A percentile compares a stretch with the other conserved stretches of the same genome.
Evolutionary conservation across 1,140 invertebrate genomes (phyloP).

Genomic region (Tetramorium alpestre): DNA sequence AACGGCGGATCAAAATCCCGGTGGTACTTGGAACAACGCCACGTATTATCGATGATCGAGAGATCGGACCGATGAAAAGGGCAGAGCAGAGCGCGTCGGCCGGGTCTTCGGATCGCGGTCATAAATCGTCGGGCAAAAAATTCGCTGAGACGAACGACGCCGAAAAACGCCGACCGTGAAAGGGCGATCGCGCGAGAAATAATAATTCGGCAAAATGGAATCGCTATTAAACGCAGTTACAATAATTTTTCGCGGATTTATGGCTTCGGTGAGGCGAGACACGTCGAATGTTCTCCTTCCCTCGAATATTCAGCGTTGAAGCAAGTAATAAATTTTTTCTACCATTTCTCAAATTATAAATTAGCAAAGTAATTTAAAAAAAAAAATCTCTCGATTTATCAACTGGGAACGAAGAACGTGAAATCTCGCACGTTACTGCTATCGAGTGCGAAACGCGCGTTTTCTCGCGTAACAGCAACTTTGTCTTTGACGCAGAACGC

Average conservation of each 20-base stretch:
- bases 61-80: conserved; percentile 43
- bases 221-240: conserved; percentile 32
- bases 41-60: conserved; percentile 62
- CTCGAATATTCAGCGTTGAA: background rate
- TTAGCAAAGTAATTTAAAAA: background rate
- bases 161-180: conserved; percentile 34
- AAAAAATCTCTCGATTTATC: background rate
- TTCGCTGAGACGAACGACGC: conserved; percentile 49
- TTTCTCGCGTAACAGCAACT: background rate
- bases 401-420: background rate
- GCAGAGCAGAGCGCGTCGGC: conserved; percentile 1
- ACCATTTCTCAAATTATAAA: background rate
- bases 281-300: background rate
- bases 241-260: conserved; percentile 26
- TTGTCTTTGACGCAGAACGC: background rate
- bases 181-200: conserved; percentile 48
- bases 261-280: background rate
- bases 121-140: conserved; percentile 55
- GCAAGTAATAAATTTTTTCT: background rate
- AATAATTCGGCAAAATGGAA: conserved; percentile 44
- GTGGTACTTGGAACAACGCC: conserved; percentile 42
- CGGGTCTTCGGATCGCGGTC: conserved; percentile 32
- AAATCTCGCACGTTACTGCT: background rate
- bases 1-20: conserved; percentile 37
- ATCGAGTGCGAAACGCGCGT: background rate